Evolutionary conservation across 2,888 invertebrate species (phyloP), one percentile per base, ranked within the genome.

Genomic region (Platycheirus rosarum): DNA sequence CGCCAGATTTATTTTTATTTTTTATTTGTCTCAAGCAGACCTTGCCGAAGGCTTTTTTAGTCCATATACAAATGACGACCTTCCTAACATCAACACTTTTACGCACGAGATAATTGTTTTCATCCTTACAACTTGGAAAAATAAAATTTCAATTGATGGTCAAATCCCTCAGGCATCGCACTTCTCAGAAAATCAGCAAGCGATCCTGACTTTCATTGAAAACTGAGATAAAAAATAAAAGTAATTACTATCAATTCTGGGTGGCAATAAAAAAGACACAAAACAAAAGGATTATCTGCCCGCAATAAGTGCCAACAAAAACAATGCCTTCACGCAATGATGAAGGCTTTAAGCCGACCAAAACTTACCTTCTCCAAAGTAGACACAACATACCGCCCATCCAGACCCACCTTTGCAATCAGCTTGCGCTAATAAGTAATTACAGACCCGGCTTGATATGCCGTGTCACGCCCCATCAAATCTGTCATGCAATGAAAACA

Each of bases 391-490:
- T 29, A 20, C 13, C 29, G 29, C 2, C 9, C 13, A 1, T 23
- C 37, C 37, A 37, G 20, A 16, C 13, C 80, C 40, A 32, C 70
- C 66, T 49, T 37, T 8, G 11, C 60, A 65, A 70, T 70, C 70
- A 53, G 16, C 60, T 53, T 32, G 18, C n/a, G n/a, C 51, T 62
- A 69, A 60, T 71, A 75, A 62, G 69, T 75, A 80, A 80, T 80
- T 80, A 75, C 75, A 75, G 46, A 66, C 60, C 57, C 23, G 16
- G 35, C 60, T 62, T 60, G 75, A 66, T 66, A 75, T 71, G 70
- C 80, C 62, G 32, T 44, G 70, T 79, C 79, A 74, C 69, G 69
- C 55, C 66, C 65, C 65, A 66, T 66, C 70, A 76, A 62, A 80
- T 71, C 60, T 66, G 70, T 65, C 75, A 76, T 79, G 79, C 69